These are phyloP conservation scores for Cyrtonyx montezumae DNA, from an alignment of 2,113 vertebrate genomes.

Conservation along the genomic window DNA sequence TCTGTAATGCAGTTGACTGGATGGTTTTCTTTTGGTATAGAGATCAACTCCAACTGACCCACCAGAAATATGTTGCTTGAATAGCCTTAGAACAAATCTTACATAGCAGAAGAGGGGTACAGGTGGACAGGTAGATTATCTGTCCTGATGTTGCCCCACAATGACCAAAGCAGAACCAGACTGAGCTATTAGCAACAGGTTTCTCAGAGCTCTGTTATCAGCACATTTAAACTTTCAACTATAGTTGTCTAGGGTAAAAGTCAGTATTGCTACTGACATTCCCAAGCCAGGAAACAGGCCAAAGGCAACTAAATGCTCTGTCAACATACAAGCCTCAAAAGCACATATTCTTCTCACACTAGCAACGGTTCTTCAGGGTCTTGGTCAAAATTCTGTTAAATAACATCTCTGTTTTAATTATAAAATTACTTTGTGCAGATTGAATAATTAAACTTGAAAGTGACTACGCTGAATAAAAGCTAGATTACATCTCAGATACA, in stretches of 20 bases:
- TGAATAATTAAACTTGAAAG: too few species aligned
- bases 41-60: neutral
- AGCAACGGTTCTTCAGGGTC: neutral
- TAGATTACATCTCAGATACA: neutral
- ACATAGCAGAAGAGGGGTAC: neutral
- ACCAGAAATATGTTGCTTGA: neutral
- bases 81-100: neutral
- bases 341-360: neutral
- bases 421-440: neutral
- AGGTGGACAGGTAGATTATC: neutral
- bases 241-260: neutral
- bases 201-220: neutral
- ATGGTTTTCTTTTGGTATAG: neutral
- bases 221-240: neutral
- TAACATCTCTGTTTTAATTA: neutral
- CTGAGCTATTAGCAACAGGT: too few species aligned
- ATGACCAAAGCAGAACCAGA: neutral
- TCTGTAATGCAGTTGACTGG: neutral
- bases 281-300: neutral
- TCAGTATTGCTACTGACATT: neutral
- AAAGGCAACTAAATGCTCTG: neutral
- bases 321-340: neutral
- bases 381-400: neutral
- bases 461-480: neutral
- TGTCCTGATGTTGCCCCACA: too few species aligned